Evolutionary conservation across 2,797 vertebrate species (phyloP), one percentile per base, ranked within the genome.

Genomic region (Sciaenops ocellatus): DNA sequence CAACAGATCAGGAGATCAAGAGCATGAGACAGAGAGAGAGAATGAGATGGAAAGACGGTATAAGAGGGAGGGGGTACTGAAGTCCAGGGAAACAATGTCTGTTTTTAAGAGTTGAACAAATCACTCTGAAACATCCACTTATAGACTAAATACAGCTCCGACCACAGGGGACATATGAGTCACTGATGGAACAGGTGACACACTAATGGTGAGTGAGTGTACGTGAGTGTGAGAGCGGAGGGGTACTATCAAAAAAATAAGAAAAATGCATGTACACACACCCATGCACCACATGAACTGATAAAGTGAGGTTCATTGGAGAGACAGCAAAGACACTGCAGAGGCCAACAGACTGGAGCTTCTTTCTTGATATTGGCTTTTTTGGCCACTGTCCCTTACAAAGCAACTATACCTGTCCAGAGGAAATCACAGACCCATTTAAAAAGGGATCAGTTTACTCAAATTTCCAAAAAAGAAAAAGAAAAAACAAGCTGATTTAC

Each of bases 131-230:
- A 73, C 65, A 70, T 79, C 72, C 80, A 85, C 73, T 83, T 80
- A 69, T 57, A 74, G 30, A 62, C 77, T 79, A 61, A 75, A 64
- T 59, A 74, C 50, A 57, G 74, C 30, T n/a, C 2, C 8, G 30
- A 73, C 74, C 81, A 78, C 78, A 10, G 55, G 83, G 85, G 77
- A 77, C 72, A 59, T 61, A 63, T 54, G 75, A 87, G 76, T 87
- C 78, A 82, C 72, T 61, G 76, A 79, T 66, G 75, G 77, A 88
- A 52, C 76, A 80, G 81, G 76, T 86, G 83, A 80, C 80, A 82
- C 28, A 46, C 30, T 81, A 66, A 80, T 79, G 70, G 73, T 70
- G 57, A 63, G 60, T 66, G 48, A 81, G 52, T 16, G 64, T 74
- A 64, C n/a, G 48, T 46, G 54, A 51, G 61, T 46, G 38, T 54